phyloP scores from a whole-genome alignment of 23 tunicate species.

The Pegea sp. region DNA sequence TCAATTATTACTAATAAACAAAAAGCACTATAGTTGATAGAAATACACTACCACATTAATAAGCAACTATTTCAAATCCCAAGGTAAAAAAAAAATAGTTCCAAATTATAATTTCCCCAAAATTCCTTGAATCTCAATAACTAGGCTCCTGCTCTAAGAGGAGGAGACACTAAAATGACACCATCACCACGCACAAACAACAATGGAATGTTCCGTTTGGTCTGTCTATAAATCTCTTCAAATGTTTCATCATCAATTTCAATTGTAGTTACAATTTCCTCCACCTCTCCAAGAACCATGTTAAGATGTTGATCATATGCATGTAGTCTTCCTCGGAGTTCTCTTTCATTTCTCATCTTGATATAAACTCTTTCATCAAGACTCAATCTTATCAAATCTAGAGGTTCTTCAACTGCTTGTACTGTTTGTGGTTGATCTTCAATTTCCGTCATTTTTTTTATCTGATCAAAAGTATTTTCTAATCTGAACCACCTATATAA shows the following conservation, averaged over 20 bases:
- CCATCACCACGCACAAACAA: constrained; percentile 99
- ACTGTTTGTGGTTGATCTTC: too few relatives aligned
- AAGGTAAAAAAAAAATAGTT: too few relatives aligned
- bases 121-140: too few relatives aligned
- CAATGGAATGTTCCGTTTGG: constrained; percentile 95
- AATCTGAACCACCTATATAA: too few relatives aligned
- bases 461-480: too few relatives aligned
- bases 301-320: constrained; percentile 98
- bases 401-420: constrained; percentile 96
- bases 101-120: too few relatives aligned
- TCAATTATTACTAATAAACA: too few relatives aligned
- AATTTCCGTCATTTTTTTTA: too few relatives aligned
- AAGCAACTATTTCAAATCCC: too few relatives aligned
- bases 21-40: too few relatives aligned
- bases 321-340: constrained; percentile 82
- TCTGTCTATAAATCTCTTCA: constrained; percentile 97
- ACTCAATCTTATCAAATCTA: constrained; percentile 88
- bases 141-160: constrained; percentile 74
- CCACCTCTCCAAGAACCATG: constrained; percentile 98
- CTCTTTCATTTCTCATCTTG: constrained; percentile 95
- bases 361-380: constrained; percentile 95
- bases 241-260: constrained; percentile 99
- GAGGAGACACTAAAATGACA: constrained; percentile 93
- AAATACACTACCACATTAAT: too few relatives aligned
- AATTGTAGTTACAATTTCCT: constrained; percentile 92